Percentiles rank a stretch among this genome's conserved stretches.
These are phyloP conservation scores for Desoria tigrina DNA, from an alignment of 2,888 invertebrate species.

Conservation along the genomic window DNA sequence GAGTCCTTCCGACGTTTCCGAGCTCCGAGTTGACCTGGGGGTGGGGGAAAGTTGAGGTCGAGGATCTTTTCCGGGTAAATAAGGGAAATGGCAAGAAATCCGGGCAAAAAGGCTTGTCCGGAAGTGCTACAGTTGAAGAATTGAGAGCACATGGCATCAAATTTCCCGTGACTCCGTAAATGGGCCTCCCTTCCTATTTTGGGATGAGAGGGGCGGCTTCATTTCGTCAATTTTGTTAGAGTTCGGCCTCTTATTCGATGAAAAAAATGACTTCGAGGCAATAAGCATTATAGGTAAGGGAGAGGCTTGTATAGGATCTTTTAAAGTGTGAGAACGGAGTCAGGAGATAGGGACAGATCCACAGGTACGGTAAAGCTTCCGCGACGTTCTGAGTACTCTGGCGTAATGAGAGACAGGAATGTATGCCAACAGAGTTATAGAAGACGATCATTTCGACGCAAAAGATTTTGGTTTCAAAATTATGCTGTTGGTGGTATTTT, in stretches of 20 bases:
- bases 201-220: slow-evolving; percentile 43
- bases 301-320: background rate
- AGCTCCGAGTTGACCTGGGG: slow-evolving; percentile 1
- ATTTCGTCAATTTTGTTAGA: slow-evolving; percentile 32
- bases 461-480: too few species aligned
- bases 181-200: slow-evolving; percentile 53
- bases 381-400: too few species aligned
- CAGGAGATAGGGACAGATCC: too few species aligned
- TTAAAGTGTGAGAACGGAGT: background rate
- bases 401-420: too few species aligned
- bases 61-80: slow-evolving; percentile 21
- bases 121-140: slow-evolving; percentile 48
- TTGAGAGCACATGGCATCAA: slow-evolving; percentile 53
- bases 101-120: slow-evolving; percentile 35
- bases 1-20: slow-evolving; percentile 11
- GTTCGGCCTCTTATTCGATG: slow-evolving; percentile 20
- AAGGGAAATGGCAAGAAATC: slow-evolving; percentile 14
- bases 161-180: slow-evolving; percentile 49
- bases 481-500: too few species aligned
- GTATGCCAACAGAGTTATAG: too few species aligned
- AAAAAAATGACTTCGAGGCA: background rate
- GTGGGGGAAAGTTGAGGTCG: background rate
- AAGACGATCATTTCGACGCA: too few species aligned
- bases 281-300: background rate
- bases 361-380: too few species aligned